Evolutionary conservation across 2,113 vertebrate species (phyloP).

Genomic region (Dipodomys ordii): DNA sequence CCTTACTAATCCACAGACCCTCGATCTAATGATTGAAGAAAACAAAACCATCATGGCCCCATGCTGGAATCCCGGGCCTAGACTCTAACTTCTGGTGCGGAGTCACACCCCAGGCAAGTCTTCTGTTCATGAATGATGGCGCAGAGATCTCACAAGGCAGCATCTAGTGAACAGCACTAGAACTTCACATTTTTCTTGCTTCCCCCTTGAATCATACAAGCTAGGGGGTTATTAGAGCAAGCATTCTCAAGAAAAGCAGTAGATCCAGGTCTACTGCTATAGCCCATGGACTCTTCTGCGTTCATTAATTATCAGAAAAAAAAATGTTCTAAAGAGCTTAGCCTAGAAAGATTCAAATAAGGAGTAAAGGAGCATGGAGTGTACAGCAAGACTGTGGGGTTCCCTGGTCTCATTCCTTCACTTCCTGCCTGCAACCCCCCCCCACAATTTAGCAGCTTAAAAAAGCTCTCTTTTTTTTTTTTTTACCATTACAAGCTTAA

Average conservation of each 20-base stretch:
- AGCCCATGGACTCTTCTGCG: not conserved
- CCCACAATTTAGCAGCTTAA: not conserved
- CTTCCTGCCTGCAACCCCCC: too few species aligned
- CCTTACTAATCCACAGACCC: slow-evolving; percentile 93
- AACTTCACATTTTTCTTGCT: not conserved
- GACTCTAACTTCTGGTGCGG: slow-evolving; percentile 99
- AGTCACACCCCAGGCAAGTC: slow-evolving; percentile 96
- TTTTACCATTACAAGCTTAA: not conserved
- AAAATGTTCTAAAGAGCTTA: not conserved
- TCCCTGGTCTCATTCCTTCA: too few species aligned
- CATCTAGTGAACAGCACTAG: rapidly evolving
- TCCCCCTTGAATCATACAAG: not conserved
- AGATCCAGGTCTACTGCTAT: not conserved
- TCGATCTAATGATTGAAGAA: slow-evolving; percentile 95
- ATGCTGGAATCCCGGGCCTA: slow-evolving; percentile 97
- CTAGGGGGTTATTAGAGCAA: not conserved
- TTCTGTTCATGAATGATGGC: not conserved
- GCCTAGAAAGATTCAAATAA: not conserved
- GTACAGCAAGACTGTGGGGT: too few species aligned
- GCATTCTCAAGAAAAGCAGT: not conserved
- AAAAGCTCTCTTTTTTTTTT: not conserved
- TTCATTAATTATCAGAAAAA: not conserved
- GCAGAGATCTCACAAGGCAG: not conserved
- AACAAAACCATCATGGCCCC: slow-evolving; percentile 94
- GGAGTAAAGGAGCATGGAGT: not conserved